Evolutionary conservation across 2,797 vertebrate genomes (phyloP).

Genomic region (Steatocranus sp.): DNA sequence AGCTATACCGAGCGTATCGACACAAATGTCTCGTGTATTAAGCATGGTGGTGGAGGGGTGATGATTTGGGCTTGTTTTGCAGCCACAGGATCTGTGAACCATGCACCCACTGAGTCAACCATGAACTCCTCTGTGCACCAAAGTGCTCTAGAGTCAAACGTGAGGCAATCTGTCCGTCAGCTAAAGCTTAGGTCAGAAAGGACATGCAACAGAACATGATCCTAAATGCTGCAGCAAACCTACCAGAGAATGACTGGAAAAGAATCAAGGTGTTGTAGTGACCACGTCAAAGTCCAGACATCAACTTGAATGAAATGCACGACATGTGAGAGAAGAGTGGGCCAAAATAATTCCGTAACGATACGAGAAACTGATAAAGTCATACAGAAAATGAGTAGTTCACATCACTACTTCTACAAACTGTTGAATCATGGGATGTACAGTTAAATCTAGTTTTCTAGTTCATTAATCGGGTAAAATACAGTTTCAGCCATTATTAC

Average conservation of each 20-base stretch:
- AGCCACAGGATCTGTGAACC: not conserved
- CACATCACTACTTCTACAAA: not conserved
- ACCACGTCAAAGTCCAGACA: not conserved
- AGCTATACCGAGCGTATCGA: not conserved
- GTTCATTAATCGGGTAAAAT: fast-evolving
- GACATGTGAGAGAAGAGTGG: not conserved
- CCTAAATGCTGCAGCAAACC: not conserved
- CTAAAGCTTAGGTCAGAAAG: not conserved
- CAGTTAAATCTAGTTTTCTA: not conserved
- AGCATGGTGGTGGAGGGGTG: not conserved
- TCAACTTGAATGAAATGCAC: not conserved
- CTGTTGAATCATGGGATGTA: not conserved
- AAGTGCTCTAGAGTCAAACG: not conserved
- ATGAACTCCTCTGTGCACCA: not conserved
- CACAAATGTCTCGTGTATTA: not conserved
- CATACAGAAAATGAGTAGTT: not conserved
- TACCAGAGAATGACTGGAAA: not conserved
- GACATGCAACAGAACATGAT: not conserved
- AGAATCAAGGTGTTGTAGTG: not conserved
- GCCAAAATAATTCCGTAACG: fast-evolving
- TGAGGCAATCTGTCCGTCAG: not conserved
- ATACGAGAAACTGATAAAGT: not conserved
- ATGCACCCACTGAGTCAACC: not conserved
- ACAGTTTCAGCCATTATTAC: not conserved
- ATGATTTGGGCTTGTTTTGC: not conserved